Base-by-base conservation (phyloP, 2,888 invertebrate species). In the Nephrocerus scutellatus region DNA sequence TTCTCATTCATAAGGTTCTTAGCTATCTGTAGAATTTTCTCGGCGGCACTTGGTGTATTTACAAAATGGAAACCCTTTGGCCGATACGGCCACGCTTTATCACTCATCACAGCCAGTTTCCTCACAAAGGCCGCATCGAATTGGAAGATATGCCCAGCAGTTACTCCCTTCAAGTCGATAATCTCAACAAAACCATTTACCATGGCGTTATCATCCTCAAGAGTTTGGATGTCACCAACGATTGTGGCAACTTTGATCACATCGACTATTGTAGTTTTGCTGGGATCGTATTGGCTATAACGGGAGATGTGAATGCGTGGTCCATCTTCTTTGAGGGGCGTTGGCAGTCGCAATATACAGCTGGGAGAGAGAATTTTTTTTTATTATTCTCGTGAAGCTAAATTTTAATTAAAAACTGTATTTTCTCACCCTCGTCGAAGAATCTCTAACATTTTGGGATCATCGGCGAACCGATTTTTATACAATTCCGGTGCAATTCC, bases 1-100 rank as follows among this genome's bases (percentile, higher is more conserved):
- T 82, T 82, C 26, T 78, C 76, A 41, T 73, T 74, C 62, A 81
- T 66, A 49, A 81, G 73, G 32, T 72, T 62, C 54, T 74, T 76
- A 20, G 80, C 70, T 36, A 81, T 63, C 18, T 71, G 67, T 51
- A 73, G 75, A 0, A 77, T 65, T 1, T 72, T 71, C 48, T 79
- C 78, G 39, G 80, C 76, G 6, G 75, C 73, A 6, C 71, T 19
- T 0, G 79, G 75, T 1, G 74, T 72, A 58, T 80, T 79, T 19
- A 79, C 58, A 24, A 77, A 74, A 51, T 81, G 76, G 41, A 75
- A 70, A 8, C 74, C 74, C 51, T 76, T 76, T 7, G 77, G 73
- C 18, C 80, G 69, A 18, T 76, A 67, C 0, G 82, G 81, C 48
- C 77, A 72, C 0, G 74, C 78, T 44, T 79, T 77, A 60, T 81